Evolutionary conservation across 2,113 vertebrate genomes (phyloP), one percentile per base, ranked within the genome.

Genomic region (Paradoxurus hermaphroditus): DNA sequence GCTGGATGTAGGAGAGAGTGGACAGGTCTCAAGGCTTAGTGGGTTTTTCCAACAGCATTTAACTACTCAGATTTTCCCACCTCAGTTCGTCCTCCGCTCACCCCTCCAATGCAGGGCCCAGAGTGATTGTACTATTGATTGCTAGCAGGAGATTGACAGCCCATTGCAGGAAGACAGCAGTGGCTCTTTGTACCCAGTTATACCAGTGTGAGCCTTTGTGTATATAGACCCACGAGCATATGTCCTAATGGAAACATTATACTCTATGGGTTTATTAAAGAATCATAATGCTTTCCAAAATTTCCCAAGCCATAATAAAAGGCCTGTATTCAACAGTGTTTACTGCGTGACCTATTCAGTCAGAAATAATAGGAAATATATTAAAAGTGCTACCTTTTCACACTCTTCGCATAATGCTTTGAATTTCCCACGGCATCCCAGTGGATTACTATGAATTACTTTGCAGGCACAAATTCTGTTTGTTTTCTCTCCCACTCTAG

Each of bases 371-470:
- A 68, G 70, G 29, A 81, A 94, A 73, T 90, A 81, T 36, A 87
- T 87, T 68, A 49, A 86, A 97, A 94, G 36, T 44, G 63, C 51
- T 78, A 68, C 65, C 41, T 97, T 96, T 81, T 75, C 65, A 68
- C 3, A 3, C 65, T 62, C 72, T 94, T 92, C 88, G 86, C 89
- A 92, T 53, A 92, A 79, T 31, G 11, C 56, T 94, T 92, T 92
- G 6, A 56, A 88, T 93, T 97, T 91, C 44, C 59, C n/a, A 29
- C 7, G 62, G 49, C 81, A 75, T 85, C 77, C 73, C 7, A 12
- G 41, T 25, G 31, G 78, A 96, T 91, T 67, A 68, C 25, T 78
- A n/a, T 44, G 34, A 96, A 88, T 68, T 91, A 77, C 70, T 82
- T 93, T 59, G 39, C 16, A 92, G 86, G 86, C 23, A 83, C 13